A percentile compares a stretch with the other conserved stretches of the same genome.
phyloP scores from a whole-genome alignment of 1,140 invertebrate genomes.

The Calliopsis andreniformis region DNA sequence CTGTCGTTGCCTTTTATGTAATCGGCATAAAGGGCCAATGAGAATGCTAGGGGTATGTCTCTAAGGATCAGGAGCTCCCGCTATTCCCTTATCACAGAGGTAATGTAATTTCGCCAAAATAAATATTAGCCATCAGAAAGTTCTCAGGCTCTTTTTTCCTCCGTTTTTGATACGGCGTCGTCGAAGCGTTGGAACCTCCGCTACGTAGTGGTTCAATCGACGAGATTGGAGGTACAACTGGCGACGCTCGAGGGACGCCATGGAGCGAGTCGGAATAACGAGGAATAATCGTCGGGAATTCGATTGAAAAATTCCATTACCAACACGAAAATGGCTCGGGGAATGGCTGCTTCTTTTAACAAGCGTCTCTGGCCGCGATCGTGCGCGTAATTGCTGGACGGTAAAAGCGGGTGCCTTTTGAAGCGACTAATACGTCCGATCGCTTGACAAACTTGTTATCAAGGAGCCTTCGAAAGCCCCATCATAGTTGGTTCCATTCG shows the following conservation, averaged over 20 bases:
- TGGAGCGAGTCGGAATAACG: conserved; percentile 11
- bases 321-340: conserved; percentile 17
- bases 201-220: background rate
- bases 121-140: conserved; percentile 26
- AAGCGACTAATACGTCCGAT: conserved; percentile 42
- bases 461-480: background rate
- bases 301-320: conserved; percentile 57
- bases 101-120: conserved; percentile 43
- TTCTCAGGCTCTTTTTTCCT: background rate
- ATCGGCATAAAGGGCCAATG: background rate
- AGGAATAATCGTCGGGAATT: conserved; percentile 48
- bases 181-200: background rate
- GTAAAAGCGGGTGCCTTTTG: conserved; percentile 24
- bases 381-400: conserved; percentile 42
- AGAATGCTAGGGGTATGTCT: background rate
- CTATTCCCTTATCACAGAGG: conserved; percentile 15
- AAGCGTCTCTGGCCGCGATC: conserved; percentile 14
- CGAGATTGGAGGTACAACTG: conserved; percentile 1
- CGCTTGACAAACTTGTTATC: conserved; percentile 31
- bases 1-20: conserved; percentile 1
- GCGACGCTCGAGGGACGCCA: background rate
- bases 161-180: background rate
- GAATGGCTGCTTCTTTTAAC: conserved; percentile 44
- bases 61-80: background rate
- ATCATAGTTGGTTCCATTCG: background rate